A percentile compares a stretch with the other conserved stretches of the same genome.
Conservation (phyloP, 2,797 vertebrate species). For the Typhlichthys eigenmanni region DNA sequence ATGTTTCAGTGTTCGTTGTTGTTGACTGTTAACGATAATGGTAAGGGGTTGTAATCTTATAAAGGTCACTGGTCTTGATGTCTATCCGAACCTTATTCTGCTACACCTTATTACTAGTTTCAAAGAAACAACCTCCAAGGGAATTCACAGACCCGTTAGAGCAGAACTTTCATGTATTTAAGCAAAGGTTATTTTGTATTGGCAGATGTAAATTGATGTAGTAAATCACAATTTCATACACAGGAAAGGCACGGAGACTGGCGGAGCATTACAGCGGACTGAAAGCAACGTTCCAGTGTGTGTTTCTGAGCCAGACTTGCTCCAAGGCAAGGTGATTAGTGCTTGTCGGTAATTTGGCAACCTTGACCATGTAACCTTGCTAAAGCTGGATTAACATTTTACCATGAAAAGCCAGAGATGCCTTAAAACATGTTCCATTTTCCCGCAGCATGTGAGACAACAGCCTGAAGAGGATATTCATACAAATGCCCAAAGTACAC, state of each 20-base stretch:
- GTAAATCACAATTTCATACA: slow-evolving; percentile 73
- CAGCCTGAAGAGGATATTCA: slow-evolving; percentile 61
- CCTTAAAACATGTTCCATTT: slow-evolving; percentile 77
- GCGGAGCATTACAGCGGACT: slow-evolving; percentile 50
- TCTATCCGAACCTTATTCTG: slow-evolving; percentile 50
- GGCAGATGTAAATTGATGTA: slow-evolving; percentile 73
- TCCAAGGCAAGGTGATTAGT: slow-evolving; percentile 75
- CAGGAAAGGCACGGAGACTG: slow-evolving; percentile 39
- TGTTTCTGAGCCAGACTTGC: slow-evolving; percentile 71
- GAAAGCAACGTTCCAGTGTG: slow-evolving; percentile 59
- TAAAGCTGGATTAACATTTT: slow-evolving; percentile 78
- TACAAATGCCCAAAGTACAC: slow-evolving; percentile 53
- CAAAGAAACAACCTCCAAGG: slow-evolving; percentile 18
- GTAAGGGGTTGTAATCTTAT: slow-evolving; percentile 36
- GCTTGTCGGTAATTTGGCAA: slow-evolving; percentile 77
- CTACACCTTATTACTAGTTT: slow-evolving; percentile 37
- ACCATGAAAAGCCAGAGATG: slow-evolving; percentile 64
- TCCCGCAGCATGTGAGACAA: slow-evolving; percentile 63
- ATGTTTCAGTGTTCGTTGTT: slow-evolving; percentile 44
- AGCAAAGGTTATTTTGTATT: slow-evolving; percentile 68
- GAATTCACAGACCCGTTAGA: slow-evolving; percentile 32
- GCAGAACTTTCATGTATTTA: slow-evolving; percentile 65
- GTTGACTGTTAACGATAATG: slow-evolving; percentile 48
- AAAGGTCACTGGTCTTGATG: slow-evolving; percentile 68
- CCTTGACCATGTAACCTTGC: slow-evolving; percentile 79